Conservation (phyloP, 2,113 vertebrate genomes). For the Anser brachyrhynchus region DNA sequence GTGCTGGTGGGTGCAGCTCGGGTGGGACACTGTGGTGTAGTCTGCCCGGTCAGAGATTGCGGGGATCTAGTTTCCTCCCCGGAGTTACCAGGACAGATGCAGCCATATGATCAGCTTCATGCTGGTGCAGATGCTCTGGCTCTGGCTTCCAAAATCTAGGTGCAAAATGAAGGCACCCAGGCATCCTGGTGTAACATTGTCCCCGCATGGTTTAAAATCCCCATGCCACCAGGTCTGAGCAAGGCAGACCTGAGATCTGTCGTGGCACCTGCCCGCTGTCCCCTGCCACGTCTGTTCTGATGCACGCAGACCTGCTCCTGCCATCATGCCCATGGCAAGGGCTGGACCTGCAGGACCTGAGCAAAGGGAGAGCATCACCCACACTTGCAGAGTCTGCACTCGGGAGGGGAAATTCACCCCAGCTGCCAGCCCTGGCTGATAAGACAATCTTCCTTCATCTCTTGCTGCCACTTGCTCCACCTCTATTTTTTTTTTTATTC, state of each 20-base stretch:
- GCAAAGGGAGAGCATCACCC: background rate
- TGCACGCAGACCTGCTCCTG: too few relatives aligned
- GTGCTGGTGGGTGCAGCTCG: background rate
- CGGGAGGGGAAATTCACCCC: background rate
- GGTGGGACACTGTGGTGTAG: too few relatives aligned
- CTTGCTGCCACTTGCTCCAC: background rate
- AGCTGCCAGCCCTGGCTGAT: background rate
- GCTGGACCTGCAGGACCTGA: background rate
- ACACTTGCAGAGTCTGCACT: background rate
- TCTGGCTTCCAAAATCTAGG: background rate
- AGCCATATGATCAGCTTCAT: background rate
- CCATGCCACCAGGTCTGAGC: background rate
- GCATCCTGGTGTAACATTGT: fast-evolving
- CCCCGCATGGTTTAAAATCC: background rate
- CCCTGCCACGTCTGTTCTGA: background rate
- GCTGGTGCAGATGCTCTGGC: background rate
- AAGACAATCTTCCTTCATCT: conserved; percentile 39
- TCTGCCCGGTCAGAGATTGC: background rate
- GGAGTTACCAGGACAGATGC: background rate
- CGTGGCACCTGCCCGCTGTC: background rate
- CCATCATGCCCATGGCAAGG: fast-evolving
- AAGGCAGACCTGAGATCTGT: background rate
- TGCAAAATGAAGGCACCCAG: background rate
- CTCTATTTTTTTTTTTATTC: background rate
- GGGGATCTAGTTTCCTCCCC: background rate